These are phyloP conservation scores for Nymphalis io DNA, from an alignment of 1,140 invertebrate genomes.

Conservation along the genomic window DNA sequence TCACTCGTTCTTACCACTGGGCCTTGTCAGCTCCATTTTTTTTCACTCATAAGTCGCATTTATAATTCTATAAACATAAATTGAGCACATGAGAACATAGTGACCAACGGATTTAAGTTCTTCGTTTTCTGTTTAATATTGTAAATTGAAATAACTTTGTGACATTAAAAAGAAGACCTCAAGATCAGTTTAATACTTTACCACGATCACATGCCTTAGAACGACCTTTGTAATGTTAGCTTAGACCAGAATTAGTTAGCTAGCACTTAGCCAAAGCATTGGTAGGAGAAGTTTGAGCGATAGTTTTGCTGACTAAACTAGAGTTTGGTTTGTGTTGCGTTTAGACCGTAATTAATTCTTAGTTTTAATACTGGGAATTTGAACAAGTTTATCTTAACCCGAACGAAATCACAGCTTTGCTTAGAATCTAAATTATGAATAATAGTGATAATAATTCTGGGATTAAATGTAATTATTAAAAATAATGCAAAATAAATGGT, in stretches of 20 bases:
- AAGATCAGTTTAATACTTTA: not conserved
- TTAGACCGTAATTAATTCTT: slow-evolving; percentile 14
- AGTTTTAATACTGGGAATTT: slow-evolving; percentile 9
- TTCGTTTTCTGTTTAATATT: no score
- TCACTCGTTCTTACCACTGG: no score
- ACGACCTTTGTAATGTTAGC: slow-evolving; percentile 3
- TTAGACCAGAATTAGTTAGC: slow-evolving; percentile 5
- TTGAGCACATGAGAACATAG: no score
- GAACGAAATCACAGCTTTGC: not conserved
- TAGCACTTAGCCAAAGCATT: slow-evolving; percentile 4
- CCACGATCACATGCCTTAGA: not conserved
- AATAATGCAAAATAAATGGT: no score
- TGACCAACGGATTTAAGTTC: no score
- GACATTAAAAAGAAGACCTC: no score
- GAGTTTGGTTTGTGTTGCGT: slow-evolving; percentile 19
- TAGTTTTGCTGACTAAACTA: slow-evolving; percentile 16
- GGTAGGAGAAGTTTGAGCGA: slow-evolving; percentile 3
- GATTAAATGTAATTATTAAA: no score
- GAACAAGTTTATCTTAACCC: not conserved
- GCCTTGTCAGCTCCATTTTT: no score
- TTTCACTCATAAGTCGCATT: no score
- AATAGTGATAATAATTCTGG: no score
- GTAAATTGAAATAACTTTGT: no score
- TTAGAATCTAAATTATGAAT: not conserved
- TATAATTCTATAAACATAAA: no score